These are phyloP conservation scores for Lepidochrysops patricia DNA, from an alignment of 2,888 invertebrate species.

Conservation along the genomic window DNA sequence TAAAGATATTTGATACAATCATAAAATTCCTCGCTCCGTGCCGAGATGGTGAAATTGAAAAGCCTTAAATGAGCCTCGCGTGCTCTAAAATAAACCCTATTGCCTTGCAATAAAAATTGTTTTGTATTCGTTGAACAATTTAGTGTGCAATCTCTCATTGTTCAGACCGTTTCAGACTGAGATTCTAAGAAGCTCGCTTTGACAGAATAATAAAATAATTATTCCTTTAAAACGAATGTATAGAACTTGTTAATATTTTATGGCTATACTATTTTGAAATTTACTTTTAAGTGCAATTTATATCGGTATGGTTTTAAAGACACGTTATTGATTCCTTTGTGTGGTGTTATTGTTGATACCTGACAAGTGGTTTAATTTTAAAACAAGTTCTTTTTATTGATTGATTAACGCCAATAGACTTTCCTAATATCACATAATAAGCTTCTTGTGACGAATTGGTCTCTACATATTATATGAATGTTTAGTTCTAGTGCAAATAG, in stretches of 20 bases:
- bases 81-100: not conserved
- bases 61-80: not conserved
- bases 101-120: not conserved
- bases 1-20: constrained; percentile 34
- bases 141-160: constrained; percentile 5
- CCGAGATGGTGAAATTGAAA: constrained; percentile 8
- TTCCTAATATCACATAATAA: too few relatives aligned
- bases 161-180: constrained; percentile 10
- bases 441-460: too few relatives aligned
- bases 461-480: too few relatives aligned
- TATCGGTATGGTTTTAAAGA: constrained; percentile 18
- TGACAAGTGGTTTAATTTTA: not conserved
- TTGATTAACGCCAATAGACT: too few relatives aligned
- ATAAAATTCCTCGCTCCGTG: constrained; percentile 24
- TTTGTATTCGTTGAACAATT: not conserved
- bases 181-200: constrained; percentile 31
- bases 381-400: not conserved
- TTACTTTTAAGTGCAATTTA: constrained; percentile 27
- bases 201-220: constrained; percentile 37
- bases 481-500: too few relatives aligned
- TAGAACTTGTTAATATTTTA: constrained; percentile 33
- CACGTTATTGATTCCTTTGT: not conserved
- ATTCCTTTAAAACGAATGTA: constrained; percentile 28
- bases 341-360: not conserved
- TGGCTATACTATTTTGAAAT: constrained; percentile 23